Percentiles rank a stretch among this genome's conserved stretches.
These are phyloP conservation scores for Drosophila ambigua DNA, from an alignment of 1,140 invertebrate genomes.

Conservation along the genomic window DNA sequence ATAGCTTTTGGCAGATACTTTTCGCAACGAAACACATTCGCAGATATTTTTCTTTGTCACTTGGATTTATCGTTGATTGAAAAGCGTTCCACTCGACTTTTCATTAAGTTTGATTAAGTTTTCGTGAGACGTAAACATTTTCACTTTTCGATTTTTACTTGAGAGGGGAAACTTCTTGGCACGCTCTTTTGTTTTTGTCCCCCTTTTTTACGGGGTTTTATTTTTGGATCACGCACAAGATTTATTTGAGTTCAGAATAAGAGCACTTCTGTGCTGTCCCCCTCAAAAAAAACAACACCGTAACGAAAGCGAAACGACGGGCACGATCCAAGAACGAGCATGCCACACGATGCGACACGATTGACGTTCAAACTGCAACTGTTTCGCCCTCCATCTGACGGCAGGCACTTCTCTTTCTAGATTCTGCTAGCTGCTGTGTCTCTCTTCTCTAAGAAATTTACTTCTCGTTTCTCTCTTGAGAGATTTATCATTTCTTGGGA, in stretches of 20 bases:
- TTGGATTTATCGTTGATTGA: too few relatives aligned
- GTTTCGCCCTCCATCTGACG: conserved; percentile 23
- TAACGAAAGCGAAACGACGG: background rate
- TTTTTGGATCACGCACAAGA: conserved; percentile 68
- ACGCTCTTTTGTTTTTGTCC: conserved; percentile 54
- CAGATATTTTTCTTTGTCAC: conserved; percentile 8
- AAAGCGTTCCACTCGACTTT: too few relatives aligned
- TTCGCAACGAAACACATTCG: conserved; percentile 7
- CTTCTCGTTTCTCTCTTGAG: too few relatives aligned
- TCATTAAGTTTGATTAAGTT: conserved; percentile 25
- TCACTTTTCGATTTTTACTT: conserved; percentile 43
- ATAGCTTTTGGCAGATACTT: conserved; percentile 1
- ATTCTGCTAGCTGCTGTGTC: conserved; percentile 27
- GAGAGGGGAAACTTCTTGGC: conserved; percentile 47
- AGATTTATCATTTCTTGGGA: too few relatives aligned
- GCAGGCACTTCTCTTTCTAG: conserved; percentile 15
- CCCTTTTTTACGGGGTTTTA: conserved; percentile 38
- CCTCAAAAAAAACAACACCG: background rate
- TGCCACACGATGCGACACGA: conserved; percentile 53
- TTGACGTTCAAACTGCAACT: conserved; percentile 70
- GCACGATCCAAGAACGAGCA: conserved; percentile 13
- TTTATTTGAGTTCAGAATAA: conserved; percentile 47
- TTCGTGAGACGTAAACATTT: conserved; percentile 29
- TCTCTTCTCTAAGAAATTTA: background rate
- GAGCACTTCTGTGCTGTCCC: conserved; percentile 19